A percentile compares a stretch with the other conserved stretches of the same genome.
phyloP scores from a whole-genome alignment of 2,113 vertebrate species.

The Myiozetetes cayanensis region DNA sequence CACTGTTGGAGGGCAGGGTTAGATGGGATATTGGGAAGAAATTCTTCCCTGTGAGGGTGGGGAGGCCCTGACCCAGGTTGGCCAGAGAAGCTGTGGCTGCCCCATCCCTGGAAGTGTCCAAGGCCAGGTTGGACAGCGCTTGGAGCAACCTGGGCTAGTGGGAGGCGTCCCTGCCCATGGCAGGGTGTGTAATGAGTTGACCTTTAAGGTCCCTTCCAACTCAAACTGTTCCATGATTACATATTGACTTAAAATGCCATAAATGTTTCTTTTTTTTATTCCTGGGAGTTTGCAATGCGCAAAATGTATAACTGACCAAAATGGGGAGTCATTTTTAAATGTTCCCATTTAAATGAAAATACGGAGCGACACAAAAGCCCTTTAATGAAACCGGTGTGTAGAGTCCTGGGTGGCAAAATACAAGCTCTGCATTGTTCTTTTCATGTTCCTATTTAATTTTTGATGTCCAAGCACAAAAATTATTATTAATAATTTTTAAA shows the following conservation, averaged over 20 bases:
- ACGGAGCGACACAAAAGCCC: rapidly evolving
- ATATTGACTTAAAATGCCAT: background rate
- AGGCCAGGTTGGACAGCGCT: rapidly evolving
- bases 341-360: background rate
- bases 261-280: background rate
- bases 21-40: background rate
- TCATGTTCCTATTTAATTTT: background rate
- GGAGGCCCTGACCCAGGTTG: rapidly evolving
- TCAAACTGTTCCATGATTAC: background rate
- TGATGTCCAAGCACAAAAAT: background rate
- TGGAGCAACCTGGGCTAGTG: rapidly evolving
- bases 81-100: background rate
- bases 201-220: background rate
- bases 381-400: background rate
- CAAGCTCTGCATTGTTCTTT: background rate
- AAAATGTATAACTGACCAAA: background rate
- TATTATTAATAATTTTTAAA: background rate
- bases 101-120: rapidly evolving
- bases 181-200: too few relatives aligned
- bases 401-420: background rate
- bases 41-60: rapidly evolving
- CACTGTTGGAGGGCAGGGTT: rapidly evolving
- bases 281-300: background rate
- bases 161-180: background rate
- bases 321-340: background rate